phyloP scores from a whole-genome alignment of 2,888 invertebrate genomes.

The Macrophya alboannulata region DNA sequence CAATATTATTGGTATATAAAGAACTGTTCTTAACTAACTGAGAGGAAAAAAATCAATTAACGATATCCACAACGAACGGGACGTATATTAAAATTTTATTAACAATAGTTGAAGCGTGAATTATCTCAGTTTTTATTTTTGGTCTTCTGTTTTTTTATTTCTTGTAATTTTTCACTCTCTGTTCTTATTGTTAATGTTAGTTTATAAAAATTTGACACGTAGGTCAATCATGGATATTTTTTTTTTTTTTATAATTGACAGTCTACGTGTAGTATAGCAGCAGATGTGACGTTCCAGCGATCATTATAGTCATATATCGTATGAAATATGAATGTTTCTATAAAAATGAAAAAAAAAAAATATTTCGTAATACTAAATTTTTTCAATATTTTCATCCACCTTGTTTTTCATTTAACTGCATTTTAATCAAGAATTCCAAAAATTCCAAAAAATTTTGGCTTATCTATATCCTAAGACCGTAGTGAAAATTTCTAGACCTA shows the following conservation, averaged over 20 bases:
- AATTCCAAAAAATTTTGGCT: neutral
- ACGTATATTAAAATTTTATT: neutral
- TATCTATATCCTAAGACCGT: too few species aligned
- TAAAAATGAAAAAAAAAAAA: neutral
- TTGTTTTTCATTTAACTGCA: neutral
- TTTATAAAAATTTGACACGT: neutral
- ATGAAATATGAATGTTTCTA: conserved; percentile 27
- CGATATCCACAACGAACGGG: neutral
- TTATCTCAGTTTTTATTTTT: too few species aligned
- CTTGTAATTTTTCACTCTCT: neutral
- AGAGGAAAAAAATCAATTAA: neutral
- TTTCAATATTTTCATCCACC: neutral
- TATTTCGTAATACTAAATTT: neutral
- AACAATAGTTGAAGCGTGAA: too few species aligned
- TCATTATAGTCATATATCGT: conserved; percentile 11
- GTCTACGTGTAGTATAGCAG: conserved; percentile 4
- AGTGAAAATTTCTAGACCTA: neutral
- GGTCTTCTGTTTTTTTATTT: too few species aligned
- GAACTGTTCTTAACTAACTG: neutral
- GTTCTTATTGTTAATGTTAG: neutral
- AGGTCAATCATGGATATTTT: neutral
- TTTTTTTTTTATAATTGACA: neutral
- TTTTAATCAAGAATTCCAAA: neutral
- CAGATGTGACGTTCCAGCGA: conserved; percentile 13
- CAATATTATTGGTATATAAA: neutral